Evolutionary conservation across 2,797 vertebrate genomes (phyloP), one percentile per base, ranked within the genome.

Genomic region (Pygocentrus nattereri): DNA sequence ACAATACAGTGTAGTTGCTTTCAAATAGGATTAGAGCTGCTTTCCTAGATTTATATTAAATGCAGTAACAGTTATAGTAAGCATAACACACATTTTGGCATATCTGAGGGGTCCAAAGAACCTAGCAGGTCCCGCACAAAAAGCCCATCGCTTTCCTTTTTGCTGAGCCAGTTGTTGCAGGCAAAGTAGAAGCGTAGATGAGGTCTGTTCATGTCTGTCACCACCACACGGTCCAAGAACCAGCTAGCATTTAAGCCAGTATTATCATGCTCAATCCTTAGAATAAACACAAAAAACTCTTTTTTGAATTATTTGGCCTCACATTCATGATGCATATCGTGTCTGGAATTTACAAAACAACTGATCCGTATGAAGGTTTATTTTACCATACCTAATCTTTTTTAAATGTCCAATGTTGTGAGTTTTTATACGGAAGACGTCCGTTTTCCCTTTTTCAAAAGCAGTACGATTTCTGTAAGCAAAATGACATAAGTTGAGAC

Each of bases 141-240:
- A 6, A 98, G 93, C 4, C 94, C 85, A 6, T 99, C 97, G 1
- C 95, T 97, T 4, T 99, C 97, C 72, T 91, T 93, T 69, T 94
- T 97, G 91, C 97, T 99, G 78, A 99, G 90, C 98, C 98, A 99
- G 91, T 96, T 97, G 92, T 96, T 98, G 84, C 98, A 99, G 27
- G 97, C 92, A 88, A 99, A 99, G 89, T 98, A 99, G 82, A 96
- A 98, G 25, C 97, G 94, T 70, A 99, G 91, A 83, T 99, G 97
- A 31, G 98, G 97, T 83, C 97, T 92, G 89, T 97, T 98, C 92
- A 98, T 96, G 87, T 99, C 97, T 0, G 96, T 99, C 85, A 99
- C 94, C 0, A 97, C 94, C 75, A 97, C 95, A 0, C 93, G 93
- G 87, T 99, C 96, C 0, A 99, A 92, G 91, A 96, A 98, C 98